Conservation (phyloP, 2,888 invertebrate genomes). For the Pollenia griseotomentosa region DNA sequence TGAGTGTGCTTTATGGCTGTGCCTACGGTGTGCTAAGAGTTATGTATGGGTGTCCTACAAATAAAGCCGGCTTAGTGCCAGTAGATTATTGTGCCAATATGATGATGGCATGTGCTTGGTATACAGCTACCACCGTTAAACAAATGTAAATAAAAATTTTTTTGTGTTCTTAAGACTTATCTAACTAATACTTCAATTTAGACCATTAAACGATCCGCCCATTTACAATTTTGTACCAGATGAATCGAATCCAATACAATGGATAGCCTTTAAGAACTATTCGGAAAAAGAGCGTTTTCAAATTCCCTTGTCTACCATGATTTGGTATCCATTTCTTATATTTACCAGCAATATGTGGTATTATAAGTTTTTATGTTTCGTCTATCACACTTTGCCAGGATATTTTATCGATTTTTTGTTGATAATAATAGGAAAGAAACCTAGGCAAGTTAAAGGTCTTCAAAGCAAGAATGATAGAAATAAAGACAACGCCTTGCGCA, state of each 20-base stretch:
- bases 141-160: slow-evolving; percentile 58
- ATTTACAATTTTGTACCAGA: slow-evolving; percentile 94
- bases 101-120: slow-evolving; percentile 84
- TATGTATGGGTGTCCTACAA: slow-evolving; percentile 78
- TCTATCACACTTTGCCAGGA: slow-evolving; percentile 88
- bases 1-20: slow-evolving; percentile 84
- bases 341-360: slow-evolving; percentile 84
- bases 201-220: slow-evolving; percentile 69
- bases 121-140: slow-evolving; percentile 79
- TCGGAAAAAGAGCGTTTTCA: slow-evolving; percentile 83
- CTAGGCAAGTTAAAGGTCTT: slow-evolving; percentile 79
- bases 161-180: too few species aligned
- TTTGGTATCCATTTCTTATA: slow-evolving; percentile 88
- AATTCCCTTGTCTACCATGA: slow-evolving; percentile 87
- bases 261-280: slow-evolving; percentile 87
- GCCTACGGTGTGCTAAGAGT: slow-evolving; percentile 87
- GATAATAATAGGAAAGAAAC: slow-evolving; percentile 75
- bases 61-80: slow-evolving; percentile 84
- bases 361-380: slow-evolving; percentile 84
- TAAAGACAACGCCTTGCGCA: too few species aligned
- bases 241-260: slow-evolving; percentile 90
- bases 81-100: slow-evolving; percentile 84
- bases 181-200: slow-evolving; percentile 1
- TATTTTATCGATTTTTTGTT: slow-evolving; percentile 85
- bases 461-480: too few species aligned